Evolutionary conservation across 2,888 invertebrate genomes (phyloP).

Genomic region (Leptarthrus brevirostris): DNA sequence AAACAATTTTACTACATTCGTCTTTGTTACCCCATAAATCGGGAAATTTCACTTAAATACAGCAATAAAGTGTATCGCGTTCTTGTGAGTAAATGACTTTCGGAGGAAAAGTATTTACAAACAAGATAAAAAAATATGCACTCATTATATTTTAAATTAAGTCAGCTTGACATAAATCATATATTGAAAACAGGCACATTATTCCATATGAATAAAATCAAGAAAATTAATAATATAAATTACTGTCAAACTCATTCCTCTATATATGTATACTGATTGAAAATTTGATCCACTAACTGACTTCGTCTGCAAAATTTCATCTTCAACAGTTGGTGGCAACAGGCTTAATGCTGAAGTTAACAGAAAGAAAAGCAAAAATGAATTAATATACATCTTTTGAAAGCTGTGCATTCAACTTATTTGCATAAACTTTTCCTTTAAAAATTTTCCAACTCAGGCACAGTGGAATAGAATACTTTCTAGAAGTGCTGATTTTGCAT

Average conservation of each 20-base stretch:
- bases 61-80: constrained; percentile 8
- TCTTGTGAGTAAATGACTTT: too few relatives aligned
- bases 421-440: constrained; percentile 23
- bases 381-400: constrained; percentile 18
- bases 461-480: background rate
- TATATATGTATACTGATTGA: constrained; percentile 20
- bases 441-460: background rate
- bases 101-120: too few relatives aligned
- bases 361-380: background rate
- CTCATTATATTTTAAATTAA: too few relatives aligned
- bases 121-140: too few relatives aligned
- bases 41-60: background rate
- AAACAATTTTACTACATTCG: background rate
- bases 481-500: background rate
- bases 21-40: background rate
- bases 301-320: background rate
- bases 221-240: too few relatives aligned
- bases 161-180: too few relatives aligned
- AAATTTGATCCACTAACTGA: background rate
- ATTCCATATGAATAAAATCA: too few relatives aligned
- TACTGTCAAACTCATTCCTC: too few relatives aligned
- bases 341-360: background rate
- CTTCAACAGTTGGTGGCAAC: constrained; percentile 22
- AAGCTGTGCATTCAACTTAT: constrained; percentile 12
- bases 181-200: too few relatives aligned